These are phyloP conservation scores for Lateolabrax maculatus DNA, from an alignment of 2,797 vertebrate genomes.

Conservation along the genomic window DNA sequence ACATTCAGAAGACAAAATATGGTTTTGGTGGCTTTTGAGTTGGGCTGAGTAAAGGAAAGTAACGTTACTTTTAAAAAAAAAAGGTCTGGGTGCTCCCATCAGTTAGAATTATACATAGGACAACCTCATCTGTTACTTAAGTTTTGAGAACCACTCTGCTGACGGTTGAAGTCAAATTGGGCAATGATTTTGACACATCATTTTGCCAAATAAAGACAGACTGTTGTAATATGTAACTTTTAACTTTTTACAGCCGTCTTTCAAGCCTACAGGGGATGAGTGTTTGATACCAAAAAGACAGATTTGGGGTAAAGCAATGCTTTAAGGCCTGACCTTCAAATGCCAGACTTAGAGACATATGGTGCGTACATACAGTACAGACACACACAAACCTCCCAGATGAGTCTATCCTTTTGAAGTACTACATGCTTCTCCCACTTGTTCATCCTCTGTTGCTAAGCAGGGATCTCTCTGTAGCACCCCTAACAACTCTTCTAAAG, in stretches of 20 bases:
- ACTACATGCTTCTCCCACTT: constrained; percentile 55
- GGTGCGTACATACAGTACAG: constrained; percentile 10
- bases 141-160: neutral
- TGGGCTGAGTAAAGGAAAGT: neutral
- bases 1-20: neutral
- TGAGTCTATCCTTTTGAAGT: constrained; percentile 64
- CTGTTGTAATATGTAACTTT: too few species aligned
- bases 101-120: too few species aligned
- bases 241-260: neutral
- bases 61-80: neutral
- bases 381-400: constrained; percentile 33
- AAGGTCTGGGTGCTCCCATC: neutral
- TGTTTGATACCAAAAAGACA: constrained; percentile 9
- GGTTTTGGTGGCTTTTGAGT: neutral
- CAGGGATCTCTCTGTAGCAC: constrained; percentile 47
- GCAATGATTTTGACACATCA: neutral
- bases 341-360: constrained; percentile 25
- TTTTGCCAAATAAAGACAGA: too few species aligned
- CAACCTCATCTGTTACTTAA: too few species aligned
- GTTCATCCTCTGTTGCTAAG: constrained; percentile 42
- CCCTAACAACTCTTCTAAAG: constrained; percentile 45
- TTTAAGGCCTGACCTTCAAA: constrained; percentile 23
- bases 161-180: neutral
- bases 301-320: neutral
- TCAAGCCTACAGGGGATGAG: neutral